Evolutionary conservation across 1,140 invertebrate species (phyloP).

Genomic region (Harpegnathos saltator): DNA sequence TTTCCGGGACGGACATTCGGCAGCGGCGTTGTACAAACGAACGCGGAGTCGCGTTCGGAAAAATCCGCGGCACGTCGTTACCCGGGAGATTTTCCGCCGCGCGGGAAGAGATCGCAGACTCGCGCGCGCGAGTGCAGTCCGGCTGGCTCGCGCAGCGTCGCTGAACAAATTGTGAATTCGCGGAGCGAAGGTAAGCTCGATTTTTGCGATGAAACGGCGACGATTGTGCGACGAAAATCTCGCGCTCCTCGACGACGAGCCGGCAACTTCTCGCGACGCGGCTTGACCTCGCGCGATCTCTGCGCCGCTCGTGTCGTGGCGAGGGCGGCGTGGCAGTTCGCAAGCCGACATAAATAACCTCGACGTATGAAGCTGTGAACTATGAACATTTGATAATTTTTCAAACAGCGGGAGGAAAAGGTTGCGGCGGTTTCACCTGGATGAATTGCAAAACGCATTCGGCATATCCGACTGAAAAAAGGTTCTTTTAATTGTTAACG

Average conservation of each 20-base stretch:
- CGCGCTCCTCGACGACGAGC: neutral
- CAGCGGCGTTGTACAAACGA: neutral
- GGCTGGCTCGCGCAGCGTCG: neutral
- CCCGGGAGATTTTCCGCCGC: neutral
- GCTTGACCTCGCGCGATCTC: constrained; percentile 7
- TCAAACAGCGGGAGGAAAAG: too few species aligned
- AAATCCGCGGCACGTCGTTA: neutral
- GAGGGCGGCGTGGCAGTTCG: too few species aligned
- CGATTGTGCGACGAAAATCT: neutral
- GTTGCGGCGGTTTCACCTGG: too few species aligned
- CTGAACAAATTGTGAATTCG: neutral
- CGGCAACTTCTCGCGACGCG: too few species aligned
- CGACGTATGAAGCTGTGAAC: too few species aligned
- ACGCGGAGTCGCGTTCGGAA: neutral
- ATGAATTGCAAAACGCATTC: too few species aligned
- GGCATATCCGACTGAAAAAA: too few species aligned
- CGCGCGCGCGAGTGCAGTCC: neutral
- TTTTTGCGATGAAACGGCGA: neutral
- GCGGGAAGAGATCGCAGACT: neutral
- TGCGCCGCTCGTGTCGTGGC: too few species aligned
- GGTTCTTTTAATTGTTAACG: too few species aligned
- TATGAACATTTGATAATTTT: too few species aligned
- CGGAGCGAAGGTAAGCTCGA: neutral
- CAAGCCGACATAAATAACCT: too few species aligned
- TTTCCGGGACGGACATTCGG: neutral